Conservation (phyloP, 1,140 invertebrate species). For the Tetranychus urticae region DNA sequence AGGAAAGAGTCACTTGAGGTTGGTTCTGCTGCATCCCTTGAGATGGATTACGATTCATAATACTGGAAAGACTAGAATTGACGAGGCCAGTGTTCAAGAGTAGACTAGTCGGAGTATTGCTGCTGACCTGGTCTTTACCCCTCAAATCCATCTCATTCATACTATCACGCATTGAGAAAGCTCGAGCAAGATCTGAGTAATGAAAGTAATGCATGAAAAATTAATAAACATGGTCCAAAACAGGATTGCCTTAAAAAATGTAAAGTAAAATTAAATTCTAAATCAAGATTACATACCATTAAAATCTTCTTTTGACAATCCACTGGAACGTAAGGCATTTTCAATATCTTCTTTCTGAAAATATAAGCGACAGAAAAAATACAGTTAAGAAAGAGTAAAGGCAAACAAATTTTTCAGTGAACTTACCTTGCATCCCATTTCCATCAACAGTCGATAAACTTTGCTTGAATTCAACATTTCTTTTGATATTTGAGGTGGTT, state of each 20-base stretch:
- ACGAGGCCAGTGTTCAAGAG: slow-evolving; percentile 10
- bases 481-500: slow-evolving; percentile 23
- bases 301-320: slow-evolving; percentile 16
- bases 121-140: background rate
- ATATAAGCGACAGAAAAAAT: slow-evolving; percentile 13
- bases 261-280: no score
- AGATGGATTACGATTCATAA: background rate
- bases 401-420: slow-evolving; percentile 2
- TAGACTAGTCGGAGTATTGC: slow-evolving; percentile 10
- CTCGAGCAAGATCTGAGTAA: background rate
- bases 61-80: slow-evolving; percentile 12
- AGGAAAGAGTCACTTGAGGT: slow-evolving; percentile 6
- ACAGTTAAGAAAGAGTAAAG: slow-evolving; percentile 6
- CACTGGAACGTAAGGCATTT: slow-evolving; percentile 50
- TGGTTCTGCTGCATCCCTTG: background rate
- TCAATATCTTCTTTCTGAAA: slow-evolving; percentile 72
- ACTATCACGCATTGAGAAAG: background rate
- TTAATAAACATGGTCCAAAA: no score
- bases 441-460: slow-evolving; percentile 53
- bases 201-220: slow-evolving; percentile 45
- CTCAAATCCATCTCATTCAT: background rate
- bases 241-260: no score
- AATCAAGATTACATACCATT: no score
- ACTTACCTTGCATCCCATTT: slow-evolving; percentile 64
- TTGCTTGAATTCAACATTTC: slow-evolving; percentile 58